Percentiles rank a stretch among this genome's conserved stretches.
These are phyloP conservation scores for Malurus splendens DNA, from an alignment of 2,797 vertebrate species.

Conservation along the genomic window DNA sequence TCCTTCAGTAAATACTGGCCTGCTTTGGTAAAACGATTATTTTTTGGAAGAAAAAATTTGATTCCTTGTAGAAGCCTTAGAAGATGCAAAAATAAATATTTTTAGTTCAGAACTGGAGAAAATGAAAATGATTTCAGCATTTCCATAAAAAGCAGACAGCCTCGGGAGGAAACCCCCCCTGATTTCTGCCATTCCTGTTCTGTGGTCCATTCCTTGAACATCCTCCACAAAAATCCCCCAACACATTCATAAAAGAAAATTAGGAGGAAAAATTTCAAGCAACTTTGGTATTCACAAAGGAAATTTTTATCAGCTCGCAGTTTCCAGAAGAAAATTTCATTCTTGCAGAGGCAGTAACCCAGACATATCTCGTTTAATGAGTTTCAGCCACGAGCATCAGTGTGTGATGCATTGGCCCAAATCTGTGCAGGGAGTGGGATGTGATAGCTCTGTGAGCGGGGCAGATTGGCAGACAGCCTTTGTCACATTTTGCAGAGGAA, in stretches of 20 bases:
- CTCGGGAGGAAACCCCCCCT: neutral
- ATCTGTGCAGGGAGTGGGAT: neutral
- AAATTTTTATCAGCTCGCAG: conserved; percentile 28
- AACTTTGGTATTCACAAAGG: neutral
- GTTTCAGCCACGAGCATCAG: neutral
- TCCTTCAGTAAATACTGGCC: neutral
- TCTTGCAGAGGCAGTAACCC: neutral
- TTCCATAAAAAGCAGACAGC: neutral
- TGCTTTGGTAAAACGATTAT: neutral
- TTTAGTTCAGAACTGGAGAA: neutral
- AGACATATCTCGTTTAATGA: conserved; percentile 9
- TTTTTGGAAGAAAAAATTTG: neutral
- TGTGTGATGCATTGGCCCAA: neutral
- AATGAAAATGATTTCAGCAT: neutral
- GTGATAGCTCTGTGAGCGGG: accelerated
- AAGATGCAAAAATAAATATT: neutral
- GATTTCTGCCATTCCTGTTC: neutral
- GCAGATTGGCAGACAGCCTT: conserved; percentile 4
- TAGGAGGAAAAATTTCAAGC: neutral
- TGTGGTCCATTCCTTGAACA: neutral
- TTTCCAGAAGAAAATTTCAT: conserved; percentile 21
- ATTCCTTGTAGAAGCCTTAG: neutral
- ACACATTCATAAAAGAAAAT: neutral
- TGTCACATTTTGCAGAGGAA: neutral
- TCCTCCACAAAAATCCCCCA: neutral